Evolutionary conservation across 2,797 vertebrate genomes (phyloP).

Genomic region (Poliocrania exsul): DNA sequence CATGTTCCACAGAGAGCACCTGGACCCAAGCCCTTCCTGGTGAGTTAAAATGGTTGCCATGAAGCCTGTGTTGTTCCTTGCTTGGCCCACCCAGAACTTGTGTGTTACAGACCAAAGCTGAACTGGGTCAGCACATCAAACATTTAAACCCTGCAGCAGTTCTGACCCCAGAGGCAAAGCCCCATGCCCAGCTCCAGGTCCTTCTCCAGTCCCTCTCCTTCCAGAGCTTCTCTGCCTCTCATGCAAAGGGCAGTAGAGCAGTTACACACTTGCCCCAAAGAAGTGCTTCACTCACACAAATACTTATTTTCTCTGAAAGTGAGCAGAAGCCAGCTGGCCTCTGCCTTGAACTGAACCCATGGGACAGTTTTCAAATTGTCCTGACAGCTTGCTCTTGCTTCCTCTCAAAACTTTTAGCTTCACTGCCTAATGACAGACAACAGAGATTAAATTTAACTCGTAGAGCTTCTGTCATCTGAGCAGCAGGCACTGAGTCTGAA

Average conservation of each 20-base stretch:
- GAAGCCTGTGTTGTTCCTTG: neutral
- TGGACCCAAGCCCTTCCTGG: neutral
- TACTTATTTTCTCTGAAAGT: neutral
- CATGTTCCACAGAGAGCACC: neutral
- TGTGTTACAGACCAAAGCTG: neutral
- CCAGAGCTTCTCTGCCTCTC: neutral
- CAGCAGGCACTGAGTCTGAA: neutral
- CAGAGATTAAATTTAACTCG: neutral
- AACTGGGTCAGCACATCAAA: neutral
- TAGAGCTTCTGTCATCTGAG: neutral
- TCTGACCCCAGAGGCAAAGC: neutral
- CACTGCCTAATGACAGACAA: neutral
- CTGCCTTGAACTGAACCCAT: neutral
- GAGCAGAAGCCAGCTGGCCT: neutral
- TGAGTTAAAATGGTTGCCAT: neutral
- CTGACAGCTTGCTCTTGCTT: neutral
- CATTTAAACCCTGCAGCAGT: neutral
- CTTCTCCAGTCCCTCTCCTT: neutral
- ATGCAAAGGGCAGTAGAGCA: neutral
- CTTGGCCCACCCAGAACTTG: fast-evolving
- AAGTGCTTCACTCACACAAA: neutral
- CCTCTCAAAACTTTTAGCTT: neutral
- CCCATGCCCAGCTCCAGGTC: neutral
- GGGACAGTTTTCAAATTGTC: neutral
- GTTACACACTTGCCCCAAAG: neutral